Evolutionary conservation across 2,113 vertebrate species (phyloP), one percentile per base, ranked within the genome.

Genomic region (Carassius carassius): DNA sequence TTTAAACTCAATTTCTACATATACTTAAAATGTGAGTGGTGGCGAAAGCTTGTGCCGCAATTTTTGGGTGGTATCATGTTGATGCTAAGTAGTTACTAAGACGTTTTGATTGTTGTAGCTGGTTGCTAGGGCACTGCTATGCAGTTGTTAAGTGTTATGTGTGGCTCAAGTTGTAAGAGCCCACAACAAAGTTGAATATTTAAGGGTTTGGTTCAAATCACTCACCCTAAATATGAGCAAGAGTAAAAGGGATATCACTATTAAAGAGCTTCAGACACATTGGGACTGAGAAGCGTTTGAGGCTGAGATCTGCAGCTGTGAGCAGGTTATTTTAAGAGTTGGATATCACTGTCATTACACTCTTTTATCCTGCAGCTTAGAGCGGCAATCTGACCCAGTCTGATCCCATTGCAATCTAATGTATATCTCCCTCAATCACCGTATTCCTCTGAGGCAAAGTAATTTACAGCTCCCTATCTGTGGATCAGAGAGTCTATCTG

Each of bases 331-430:
- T 78, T 78, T 37, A 41, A 60, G 54, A 79, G 77, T 21, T 44
- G 58, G 13, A 79, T 63, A 58, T 44, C 78, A 65, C 13, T 79
- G 11, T 63, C 14, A 3, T 63, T 47, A 62, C 9, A 29, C 35
- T 63, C 58, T 25, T 79, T 63, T 79, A 63, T 63, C 56, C 56
- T 9, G 1, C 32, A 37, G 76, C 21, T 62, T 62, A 35, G 76
- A 78, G 54, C 32, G 1, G 76, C 32, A 60, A 37, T 78, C n/a
- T 79, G 37, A 79, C 58, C 58, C 78, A 37, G n/a, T 79, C 78
- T 79, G 78, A 79, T 63, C 78, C 37, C 58, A 44, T 44, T 78
- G 77, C 77, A 62, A 35, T 63, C 78, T 63, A 79, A 63, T 25
- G 56, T 79, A 79, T n/a, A 58, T 79, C 58, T 79, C 8, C 35